Base-by-base conservation (phyloP, 1,140 invertebrate species). In the Caenorhabditis brenneri region DNA sequence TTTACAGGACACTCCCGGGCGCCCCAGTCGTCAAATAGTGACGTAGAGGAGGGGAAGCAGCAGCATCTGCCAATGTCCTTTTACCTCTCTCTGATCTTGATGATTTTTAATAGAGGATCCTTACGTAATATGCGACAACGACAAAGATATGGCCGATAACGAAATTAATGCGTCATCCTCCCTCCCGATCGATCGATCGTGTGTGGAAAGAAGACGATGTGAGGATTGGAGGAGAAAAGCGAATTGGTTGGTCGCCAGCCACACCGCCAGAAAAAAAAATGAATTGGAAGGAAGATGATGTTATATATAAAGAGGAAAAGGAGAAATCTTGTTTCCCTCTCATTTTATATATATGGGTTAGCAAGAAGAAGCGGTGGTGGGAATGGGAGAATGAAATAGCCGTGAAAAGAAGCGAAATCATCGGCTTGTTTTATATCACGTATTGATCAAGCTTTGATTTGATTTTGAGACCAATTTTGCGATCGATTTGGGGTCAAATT, bases 1-100 rank as follows among this genome's bases (percentile, higher is more conserved):
- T 74, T 74, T 74, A 74, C 65, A 74, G 65, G 65, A 74, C 65
- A 74, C 36, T 42, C 65, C 42, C n/a, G n/a, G n/a, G n/a, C 65
- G 46, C 65, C 33, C 42, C 24, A 10, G 19, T 12, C 5, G 5
- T 33, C 36, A 74, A 42, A 74, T 10, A 74, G 5, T 74, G 65
- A 74, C 36, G 36, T 27, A 42, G n/a, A 46, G n/a, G 27, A n/a
- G 24, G 53, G n/a, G 22, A 1, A 46, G n/a, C 36, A 33, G 65
- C 36, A 24, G 65, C 12, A 12, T 0, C 58, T 36, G 19, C 31
- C 31, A 36, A 65, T 65, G 58, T 65, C 58, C 58, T 65, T 65
- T 65, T 36, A 65, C 29, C 58, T 33, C n/a, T 42, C 36, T 15
- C 6, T 42, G 65, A 74, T 74, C 65, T 74, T 42, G 65, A 74